phyloP scores from a whole-genome alignment of 2,113 vertebrate species.

The Melanocharis versteri region DNA sequence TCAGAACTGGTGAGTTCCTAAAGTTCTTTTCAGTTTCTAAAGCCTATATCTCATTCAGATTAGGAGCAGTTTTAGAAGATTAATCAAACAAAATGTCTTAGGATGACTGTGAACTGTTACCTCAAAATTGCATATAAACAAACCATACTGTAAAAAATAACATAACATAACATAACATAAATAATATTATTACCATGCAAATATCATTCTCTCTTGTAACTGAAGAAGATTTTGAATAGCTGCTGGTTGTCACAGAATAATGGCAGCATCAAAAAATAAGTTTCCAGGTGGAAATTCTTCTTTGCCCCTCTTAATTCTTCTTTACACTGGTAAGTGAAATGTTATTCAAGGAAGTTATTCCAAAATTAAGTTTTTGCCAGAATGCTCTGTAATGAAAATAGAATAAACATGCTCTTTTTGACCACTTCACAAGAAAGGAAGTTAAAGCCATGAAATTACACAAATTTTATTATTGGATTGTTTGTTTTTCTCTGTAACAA shows the following conservation, averaged over 20 bases:
- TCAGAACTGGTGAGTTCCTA: not conserved
- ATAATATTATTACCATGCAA: not conserved
- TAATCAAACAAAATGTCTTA: not conserved
- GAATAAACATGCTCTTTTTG: not conserved
- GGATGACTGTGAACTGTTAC: not conserved
- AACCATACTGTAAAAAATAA: not conserved
- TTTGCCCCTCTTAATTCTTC: not conserved
- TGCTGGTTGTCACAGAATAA: not conserved
- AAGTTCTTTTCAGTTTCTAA: not conserved
- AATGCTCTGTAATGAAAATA: not conserved
- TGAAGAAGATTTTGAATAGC: not conserved
- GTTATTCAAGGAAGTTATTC: not conserved
- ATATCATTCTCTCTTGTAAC: not conserved
- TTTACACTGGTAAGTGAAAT: not conserved
- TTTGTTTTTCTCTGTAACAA: not conserved
- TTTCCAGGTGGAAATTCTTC: not conserved
- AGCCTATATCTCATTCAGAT: not conserved
- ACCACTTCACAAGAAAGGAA: conserved; percentile 17
- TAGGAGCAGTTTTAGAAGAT: not conserved
- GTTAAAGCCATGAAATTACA: conserved; percentile 1
- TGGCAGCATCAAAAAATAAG: not conserved
- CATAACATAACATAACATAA: not conserved
- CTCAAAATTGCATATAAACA: not conserved
- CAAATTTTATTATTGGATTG: not conserved
- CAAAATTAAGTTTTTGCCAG: not conserved